Evolutionary conservation across 2,797 vertebrate species (phyloP).

Genomic region (Pterois miles): DNA sequence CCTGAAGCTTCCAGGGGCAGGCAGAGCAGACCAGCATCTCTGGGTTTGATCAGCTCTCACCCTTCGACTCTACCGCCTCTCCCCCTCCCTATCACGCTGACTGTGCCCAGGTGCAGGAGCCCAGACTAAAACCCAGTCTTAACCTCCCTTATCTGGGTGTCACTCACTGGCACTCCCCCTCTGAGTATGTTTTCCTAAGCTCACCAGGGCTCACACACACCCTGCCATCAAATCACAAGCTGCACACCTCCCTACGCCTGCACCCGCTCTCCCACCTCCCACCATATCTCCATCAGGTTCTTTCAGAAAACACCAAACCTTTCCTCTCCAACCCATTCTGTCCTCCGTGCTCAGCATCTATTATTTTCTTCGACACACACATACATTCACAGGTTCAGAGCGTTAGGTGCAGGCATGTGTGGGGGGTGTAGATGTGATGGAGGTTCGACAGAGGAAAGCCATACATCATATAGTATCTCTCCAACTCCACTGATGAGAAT

Average conservation of each 20-base stretch:
- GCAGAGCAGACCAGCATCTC: constrained; percentile 57
- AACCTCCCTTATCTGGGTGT: constrained; percentile 83
- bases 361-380: constrained; percentile 10
- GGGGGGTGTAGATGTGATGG: constrained; percentile 15
- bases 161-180: constrained; percentile 73
- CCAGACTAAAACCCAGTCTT: constrained; percentile 68
- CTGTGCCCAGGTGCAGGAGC: constrained; percentile 78
- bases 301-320: constrained; percentile 47
- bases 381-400: constrained; percentile 23
- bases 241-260: constrained; percentile 57
- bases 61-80: constrained; percentile 51
- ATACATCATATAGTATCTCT: constrained; percentile 72
- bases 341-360: background rate
- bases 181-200: constrained; percentile 72
- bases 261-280: constrained; percentile 31
- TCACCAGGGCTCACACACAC: constrained; percentile 63
- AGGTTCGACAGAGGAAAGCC: constrained; percentile 83
- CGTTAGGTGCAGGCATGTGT: constrained; percentile 28
- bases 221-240: constrained; percentile 66
- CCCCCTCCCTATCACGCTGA: constrained; percentile 45
- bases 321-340: background rate
- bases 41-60: constrained; percentile 83
- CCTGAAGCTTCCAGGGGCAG: constrained; percentile 26
- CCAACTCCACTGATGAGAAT: constrained; percentile 79
- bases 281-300: constrained; percentile 57